These are phyloP conservation scores for Sebastes paucispinis DNA, from an alignment of 2,797 vertebrate genomes.

Conservation along the genomic window DNA sequence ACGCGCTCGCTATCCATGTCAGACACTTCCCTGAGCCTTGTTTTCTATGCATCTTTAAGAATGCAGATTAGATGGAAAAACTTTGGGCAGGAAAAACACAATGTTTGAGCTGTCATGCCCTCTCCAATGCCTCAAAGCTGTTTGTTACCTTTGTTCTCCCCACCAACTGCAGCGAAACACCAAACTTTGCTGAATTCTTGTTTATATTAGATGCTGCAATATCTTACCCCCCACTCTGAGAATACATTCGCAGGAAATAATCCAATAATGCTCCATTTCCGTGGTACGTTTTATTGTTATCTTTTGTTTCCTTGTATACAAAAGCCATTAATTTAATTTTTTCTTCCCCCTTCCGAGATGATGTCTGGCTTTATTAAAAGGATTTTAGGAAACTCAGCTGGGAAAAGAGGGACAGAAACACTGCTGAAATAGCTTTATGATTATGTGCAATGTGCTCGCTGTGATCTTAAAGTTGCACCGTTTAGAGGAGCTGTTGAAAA, in stretches of 20 bases:
- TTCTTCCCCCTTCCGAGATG: slow-evolving; percentile 16
- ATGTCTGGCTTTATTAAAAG: slow-evolving; percentile 72
- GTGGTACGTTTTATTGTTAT: slow-evolving; percentile 62
- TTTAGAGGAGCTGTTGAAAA: slow-evolving; percentile 23
- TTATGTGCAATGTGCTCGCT: slow-evolving; percentile 35
- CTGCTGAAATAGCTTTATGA: slow-evolving; percentile 60
- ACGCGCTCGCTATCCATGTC: slow-evolving; percentile 60
- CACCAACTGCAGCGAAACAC: slow-evolving; percentile 43
- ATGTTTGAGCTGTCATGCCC: slow-evolving; percentile 48
- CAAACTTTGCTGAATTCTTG: slow-evolving; percentile 60
- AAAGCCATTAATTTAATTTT: slow-evolving; percentile 55
- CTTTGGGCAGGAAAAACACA: slow-evolving; percentile 43
- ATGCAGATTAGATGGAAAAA: slow-evolving; percentile 49
- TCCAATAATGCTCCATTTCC: slow-evolving; percentile 69
- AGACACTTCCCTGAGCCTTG: slow-evolving; percentile 36
- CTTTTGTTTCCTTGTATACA: slow-evolving; percentile 62
- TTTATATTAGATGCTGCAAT: slow-evolving; percentile 63
- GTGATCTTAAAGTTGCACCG: slow-evolving; percentile 40
- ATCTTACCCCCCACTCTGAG: slow-evolving; percentile 52
- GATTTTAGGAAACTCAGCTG: slow-evolving; percentile 66
- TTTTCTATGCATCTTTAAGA: slow-evolving; percentile 60
- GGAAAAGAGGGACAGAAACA: slow-evolving; percentile 24
- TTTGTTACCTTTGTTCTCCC: slow-evolving; percentile 56
- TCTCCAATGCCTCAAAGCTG: slow-evolving; percentile 52
- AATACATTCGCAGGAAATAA: slow-evolving; percentile 64